Conservation (phyloP, 2,113 vertebrate species). For the Aspiorhynchus laticeps region DNA sequence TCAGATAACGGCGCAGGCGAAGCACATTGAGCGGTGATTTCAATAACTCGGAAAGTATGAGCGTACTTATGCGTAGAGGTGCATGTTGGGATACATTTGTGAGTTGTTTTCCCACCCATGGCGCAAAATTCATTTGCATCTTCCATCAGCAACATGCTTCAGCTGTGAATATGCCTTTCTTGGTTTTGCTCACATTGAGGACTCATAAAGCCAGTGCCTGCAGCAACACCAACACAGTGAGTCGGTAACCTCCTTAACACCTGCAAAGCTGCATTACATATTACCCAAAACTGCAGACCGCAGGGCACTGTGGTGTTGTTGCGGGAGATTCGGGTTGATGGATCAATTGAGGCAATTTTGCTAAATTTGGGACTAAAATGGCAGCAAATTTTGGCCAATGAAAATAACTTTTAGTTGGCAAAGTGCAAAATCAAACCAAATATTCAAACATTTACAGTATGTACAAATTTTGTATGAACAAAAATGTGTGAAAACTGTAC, state of each 20-base stretch:
- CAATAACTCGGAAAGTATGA: slow-evolving; percentile 6
- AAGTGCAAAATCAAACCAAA: too few species aligned
- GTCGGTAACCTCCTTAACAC: slow-evolving; percentile 46
- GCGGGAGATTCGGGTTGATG: slow-evolving; percentile 14
- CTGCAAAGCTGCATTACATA: slow-evolving; percentile 51
- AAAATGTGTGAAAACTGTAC: too few species aligned
- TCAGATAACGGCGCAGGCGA: slow-evolving; percentile 20
- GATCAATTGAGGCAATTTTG: background rate
- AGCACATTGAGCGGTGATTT: background rate
- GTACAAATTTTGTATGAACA: too few species aligned
- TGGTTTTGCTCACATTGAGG: slow-evolving; percentile 45
- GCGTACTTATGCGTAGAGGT: slow-evolving; percentile 13
- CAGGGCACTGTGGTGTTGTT: slow-evolving; percentile 39
- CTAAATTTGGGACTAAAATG: too few species aligned
- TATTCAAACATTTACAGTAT: too few species aligned
- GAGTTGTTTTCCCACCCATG: slow-evolving; percentile 31
- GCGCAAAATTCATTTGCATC: slow-evolving; percentile 36
- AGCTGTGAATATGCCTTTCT: slow-evolving; percentile 43
- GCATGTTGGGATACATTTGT: slow-evolving; percentile 38
- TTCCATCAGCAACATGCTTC: slow-evolving; percentile 42
- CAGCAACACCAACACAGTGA: slow-evolving; percentile 40
- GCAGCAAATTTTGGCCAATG: too few species aligned
- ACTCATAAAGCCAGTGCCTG: slow-evolving; percentile 50
- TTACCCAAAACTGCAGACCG: slow-evolving; percentile 44
- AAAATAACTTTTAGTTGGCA: too few species aligned